Evolutionary conservation across 1,140 invertebrate species (phyloP).

Genomic region (Lineus longissimus): DNA sequence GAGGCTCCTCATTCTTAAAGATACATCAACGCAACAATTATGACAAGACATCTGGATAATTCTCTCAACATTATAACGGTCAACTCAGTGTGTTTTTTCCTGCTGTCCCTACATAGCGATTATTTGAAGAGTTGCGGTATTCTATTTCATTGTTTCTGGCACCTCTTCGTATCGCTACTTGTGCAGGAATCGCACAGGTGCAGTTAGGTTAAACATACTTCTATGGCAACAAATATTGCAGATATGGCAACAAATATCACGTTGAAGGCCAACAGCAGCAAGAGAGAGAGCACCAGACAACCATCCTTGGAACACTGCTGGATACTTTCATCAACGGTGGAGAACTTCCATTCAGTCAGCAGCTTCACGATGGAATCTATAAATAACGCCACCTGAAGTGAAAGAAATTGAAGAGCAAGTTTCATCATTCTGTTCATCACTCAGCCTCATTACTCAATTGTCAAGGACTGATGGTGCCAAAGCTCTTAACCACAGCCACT

Average conservation of each 20-base stretch:
- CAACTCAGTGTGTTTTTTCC: no score
- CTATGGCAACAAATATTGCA: slow-evolving; percentile 77
- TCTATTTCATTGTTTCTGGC: no score
- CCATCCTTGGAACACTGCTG: slow-evolving; percentile 54
- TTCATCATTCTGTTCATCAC: not conserved
- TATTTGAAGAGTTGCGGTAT: no score
- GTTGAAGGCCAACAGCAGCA: slow-evolving; percentile 76
- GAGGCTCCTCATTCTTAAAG: no score
- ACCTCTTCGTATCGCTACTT: no score
- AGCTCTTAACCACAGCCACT: not conserved
- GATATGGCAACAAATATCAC: slow-evolving; percentile 76
- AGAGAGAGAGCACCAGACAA: slow-evolving; percentile 69
- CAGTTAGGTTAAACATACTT: slow-evolving; percentile 58
- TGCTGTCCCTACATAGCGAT: no score
- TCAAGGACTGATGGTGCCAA: not conserved
- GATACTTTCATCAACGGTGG: slow-evolving; percentile 52
- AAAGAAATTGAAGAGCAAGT: not conserved
- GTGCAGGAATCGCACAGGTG: no score
- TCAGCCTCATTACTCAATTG: not conserved
- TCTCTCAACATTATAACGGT: no score
- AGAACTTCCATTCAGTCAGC: slow-evolving; percentile 79
- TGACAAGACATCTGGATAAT: no score
- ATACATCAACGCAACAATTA: no score
- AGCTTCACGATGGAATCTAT: slow-evolving; percentile 87
- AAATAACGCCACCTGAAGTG: slow-evolving; percentile 62